phyloP scores from a whole-genome alignment of 1,140 invertebrate genomes.

The Copidosoma floridanum region DNA sequence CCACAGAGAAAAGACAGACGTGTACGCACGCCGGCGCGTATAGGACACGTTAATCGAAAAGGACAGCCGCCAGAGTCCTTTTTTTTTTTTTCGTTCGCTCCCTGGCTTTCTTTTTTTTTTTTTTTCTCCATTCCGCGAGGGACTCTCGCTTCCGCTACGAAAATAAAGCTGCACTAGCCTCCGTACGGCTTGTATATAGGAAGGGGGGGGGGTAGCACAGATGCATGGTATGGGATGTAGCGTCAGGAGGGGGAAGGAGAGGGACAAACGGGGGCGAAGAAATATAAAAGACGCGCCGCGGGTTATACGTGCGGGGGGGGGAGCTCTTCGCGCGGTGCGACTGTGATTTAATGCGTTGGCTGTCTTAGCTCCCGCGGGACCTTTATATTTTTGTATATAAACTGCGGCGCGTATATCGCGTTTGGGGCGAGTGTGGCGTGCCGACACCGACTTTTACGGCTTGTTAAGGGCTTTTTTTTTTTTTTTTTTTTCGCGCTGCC shows the following conservation, averaged over 20 bases:
- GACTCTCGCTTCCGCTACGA: constrained; percentile 23
- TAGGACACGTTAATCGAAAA: constrained; percentile 12
- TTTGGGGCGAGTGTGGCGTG: too few relatives aligned
- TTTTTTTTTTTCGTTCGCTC: background rate
- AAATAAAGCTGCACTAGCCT: constrained; percentile 20
- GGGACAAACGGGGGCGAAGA: background rate
- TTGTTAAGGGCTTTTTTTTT: background rate
- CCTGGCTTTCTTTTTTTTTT: constrained; percentile 1
- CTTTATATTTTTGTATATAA: constrained; percentile 13
- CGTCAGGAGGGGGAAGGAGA: background rate
- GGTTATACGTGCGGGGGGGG: background rate
- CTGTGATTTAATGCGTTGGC: constrained; percentile 1
- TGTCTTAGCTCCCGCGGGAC: background rate
- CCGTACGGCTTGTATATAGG: too few relatives aligned
- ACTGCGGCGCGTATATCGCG: too few relatives aligned
- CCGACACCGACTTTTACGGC: background rate
- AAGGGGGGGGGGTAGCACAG: background rate
- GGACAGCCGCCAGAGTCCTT: background rate
- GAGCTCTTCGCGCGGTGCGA: background rate
- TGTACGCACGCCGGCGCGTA: background rate
- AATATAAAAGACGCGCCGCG: constrained; percentile 4
- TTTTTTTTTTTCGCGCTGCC: background rate
- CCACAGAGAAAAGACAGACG: background rate
- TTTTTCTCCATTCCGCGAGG: constrained; percentile 4
- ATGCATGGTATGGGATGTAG: background rate